Base-by-base conservation (phyloP, 2,888 invertebrate species). In the Malachius bipustulatus region DNA sequence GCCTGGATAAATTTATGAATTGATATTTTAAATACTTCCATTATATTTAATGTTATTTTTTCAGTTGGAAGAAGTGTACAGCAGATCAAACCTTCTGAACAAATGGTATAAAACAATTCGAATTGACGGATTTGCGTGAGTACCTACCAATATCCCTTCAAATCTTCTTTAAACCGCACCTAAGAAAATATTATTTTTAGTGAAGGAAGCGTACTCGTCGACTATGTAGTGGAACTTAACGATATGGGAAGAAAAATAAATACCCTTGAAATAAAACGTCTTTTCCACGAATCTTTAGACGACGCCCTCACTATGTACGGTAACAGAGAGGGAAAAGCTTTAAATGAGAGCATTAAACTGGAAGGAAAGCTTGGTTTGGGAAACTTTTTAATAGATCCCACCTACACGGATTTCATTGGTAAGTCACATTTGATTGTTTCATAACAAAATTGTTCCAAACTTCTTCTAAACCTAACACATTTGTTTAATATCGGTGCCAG, bases 351-450 rank as follows among this genome's bases (percentile, higher is more conserved):
- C 52, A 47, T 69, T 59, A 56, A 59, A 35, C 54, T 56, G 4
- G 69, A 70, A 44, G 75, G 75, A 30, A 76, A 78, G 55, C 64
- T 82, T 47, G 73, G 74, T 60, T 73, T 90, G 45, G 89, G 89
- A 42, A 76, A 77, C 51, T 89, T 83, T 56, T 68, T 77, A 4
- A 77, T 90, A 50, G 89, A 90, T 66, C 87, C 88, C 1, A 73
- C 77, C 45, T 87, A 77, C 57, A 89, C 88, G 9, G 88, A 89
- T 62, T 89, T 89, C 55, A 78, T 85, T 59, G 87, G 89, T 88
- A 66, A 63, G 63, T 14, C n/a, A 14, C 4, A n/a, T n/a, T n/a
- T n/a, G n/a, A n/a, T n/a, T n/a, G n/a, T n/a, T n/a, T n/a, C n/a
- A n/a, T n/a, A n/a, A n/a, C n/a, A n/a, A n/a, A n/a, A n/a, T n/a